A percentile compares a stretch with the other conserved stretches of the same genome.
Evolutionary conservation across 2,888 invertebrate species (phyloP).

Genomic region (Folsomia candida): DNA sequence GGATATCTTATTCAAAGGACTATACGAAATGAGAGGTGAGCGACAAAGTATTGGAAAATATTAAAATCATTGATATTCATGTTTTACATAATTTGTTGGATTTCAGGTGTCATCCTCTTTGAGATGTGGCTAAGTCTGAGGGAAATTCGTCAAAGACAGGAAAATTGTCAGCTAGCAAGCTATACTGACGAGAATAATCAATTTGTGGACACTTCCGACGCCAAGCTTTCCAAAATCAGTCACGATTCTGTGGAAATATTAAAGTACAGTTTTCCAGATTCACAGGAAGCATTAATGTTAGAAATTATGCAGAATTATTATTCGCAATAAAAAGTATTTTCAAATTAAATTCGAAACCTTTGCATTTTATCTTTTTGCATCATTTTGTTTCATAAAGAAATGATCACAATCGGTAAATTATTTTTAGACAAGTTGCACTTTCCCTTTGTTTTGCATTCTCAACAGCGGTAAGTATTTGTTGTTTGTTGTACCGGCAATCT

Average conservation of each 20-base stretch:
- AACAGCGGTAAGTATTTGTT: no score
- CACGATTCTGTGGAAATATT: constrained; percentile 30
- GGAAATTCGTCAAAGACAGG: constrained; percentile 18
- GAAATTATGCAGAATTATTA: background rate
- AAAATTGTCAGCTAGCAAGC: background rate
- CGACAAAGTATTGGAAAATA: background rate
- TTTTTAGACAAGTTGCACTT: no score
- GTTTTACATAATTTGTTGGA: background rate
- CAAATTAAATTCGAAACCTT: background rate
- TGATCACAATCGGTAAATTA: no score
- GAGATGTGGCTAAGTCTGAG: constrained; percentile 35
- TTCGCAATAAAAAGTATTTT: constrained; percentile 1
- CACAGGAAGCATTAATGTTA: constrained; percentile 36
- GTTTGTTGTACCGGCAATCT: no score
- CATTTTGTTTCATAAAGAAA: no score
- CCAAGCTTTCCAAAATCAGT: constrained; percentile 7
- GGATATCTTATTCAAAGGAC: constrained; percentile 29
- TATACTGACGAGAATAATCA: background rate
- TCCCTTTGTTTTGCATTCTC: no score
- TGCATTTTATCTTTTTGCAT: no score
- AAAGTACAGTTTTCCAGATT: constrained; percentile 30
- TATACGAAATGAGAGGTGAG: constrained; percentile 41
- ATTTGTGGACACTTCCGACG: background rate
- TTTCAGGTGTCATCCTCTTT: constrained; percentile 39
- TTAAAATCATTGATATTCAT: background rate